Conservation (phyloP, 1,140 invertebrate species). For the Globodera ellingtonae region DNA sequence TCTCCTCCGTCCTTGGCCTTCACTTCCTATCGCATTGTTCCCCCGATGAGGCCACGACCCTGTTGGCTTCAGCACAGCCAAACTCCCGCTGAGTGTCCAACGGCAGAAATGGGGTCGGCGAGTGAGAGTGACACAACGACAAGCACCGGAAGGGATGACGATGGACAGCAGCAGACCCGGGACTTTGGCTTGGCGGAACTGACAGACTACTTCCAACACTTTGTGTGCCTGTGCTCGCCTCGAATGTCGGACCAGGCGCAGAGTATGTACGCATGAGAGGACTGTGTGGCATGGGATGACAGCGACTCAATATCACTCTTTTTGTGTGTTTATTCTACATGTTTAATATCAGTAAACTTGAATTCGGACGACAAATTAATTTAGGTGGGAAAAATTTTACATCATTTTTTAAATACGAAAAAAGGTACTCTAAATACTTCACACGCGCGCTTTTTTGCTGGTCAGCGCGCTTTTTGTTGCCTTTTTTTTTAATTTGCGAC, state of each 20-base stretch:
- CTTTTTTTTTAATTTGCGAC: too few species aligned
- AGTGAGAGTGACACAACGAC: neutral
- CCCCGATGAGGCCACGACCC: neutral
- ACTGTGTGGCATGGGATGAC: neutral
- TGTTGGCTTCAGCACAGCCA: constrained; percentile 24
- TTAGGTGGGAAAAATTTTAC: too few species aligned
- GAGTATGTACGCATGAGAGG: constrained; percentile 11
- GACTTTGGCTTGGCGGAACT: constrained; percentile 19
- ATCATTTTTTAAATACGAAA: too few species aligned
- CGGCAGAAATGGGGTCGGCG: neutral
- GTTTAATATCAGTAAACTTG: too few species aligned
- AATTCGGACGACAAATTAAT: too few species aligned
- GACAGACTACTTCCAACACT: constrained; percentile 28
- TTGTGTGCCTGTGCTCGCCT: constrained; percentile 24
- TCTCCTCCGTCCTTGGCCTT: neutral
- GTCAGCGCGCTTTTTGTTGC: too few species aligned
- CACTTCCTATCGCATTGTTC: neutral
- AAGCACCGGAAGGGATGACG: neutral
- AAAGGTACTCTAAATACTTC: too few species aligned
- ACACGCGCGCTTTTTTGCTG: too few species aligned
- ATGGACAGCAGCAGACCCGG: neutral
- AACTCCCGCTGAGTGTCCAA: neutral
- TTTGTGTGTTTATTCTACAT: neutral
- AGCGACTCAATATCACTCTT: too few species aligned
- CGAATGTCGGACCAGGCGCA: constrained; percentile 24